Percentiles rank a stretch among this genome's conserved stretches.
phyloP scores from a whole-genome alignment of 1,140 invertebrate genomes.

The Bombus vancouverensis region DNA sequence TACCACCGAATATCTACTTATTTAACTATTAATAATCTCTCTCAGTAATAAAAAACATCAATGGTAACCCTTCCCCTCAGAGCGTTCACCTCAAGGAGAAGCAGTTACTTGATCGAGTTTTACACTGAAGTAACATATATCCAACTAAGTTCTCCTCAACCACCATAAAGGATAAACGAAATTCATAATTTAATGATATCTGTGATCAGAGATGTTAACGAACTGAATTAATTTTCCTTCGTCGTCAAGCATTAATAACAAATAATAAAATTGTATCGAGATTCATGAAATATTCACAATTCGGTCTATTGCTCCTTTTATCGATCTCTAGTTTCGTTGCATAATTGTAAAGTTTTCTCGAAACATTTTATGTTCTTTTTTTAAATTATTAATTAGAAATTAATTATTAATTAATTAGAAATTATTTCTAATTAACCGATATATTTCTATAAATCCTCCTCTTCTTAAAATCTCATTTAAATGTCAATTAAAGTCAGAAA shows the following conservation, averaged over 20 bases:
- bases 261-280: not conserved
- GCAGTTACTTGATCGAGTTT: no score
- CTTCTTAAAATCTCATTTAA: not conserved
- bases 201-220: not conserved
- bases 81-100: no score
- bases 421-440: not conserved
- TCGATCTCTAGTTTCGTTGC: not conserved
- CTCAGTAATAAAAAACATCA: constrained; percentile 1
- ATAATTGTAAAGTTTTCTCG: not conserved
- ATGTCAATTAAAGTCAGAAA: not conserved
- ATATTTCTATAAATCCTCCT: not conserved
- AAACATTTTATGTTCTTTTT: not conserved
- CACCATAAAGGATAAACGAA: not conserved
- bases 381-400: no score
- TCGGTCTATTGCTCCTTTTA: not conserved
- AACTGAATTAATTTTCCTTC: not conserved
- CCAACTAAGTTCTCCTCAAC: not conserved
- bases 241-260: not conserved
- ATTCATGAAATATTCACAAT: not conserved
- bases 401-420: no score
- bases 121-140: no score
- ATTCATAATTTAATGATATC: not conserved
- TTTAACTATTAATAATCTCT: not conserved
- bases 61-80: no score
- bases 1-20: not conserved